These are phyloP conservation scores for Coccyzus lansbergi DNA, from an alignment of 2,797 vertebrate species.

Conservation along the genomic window DNA sequence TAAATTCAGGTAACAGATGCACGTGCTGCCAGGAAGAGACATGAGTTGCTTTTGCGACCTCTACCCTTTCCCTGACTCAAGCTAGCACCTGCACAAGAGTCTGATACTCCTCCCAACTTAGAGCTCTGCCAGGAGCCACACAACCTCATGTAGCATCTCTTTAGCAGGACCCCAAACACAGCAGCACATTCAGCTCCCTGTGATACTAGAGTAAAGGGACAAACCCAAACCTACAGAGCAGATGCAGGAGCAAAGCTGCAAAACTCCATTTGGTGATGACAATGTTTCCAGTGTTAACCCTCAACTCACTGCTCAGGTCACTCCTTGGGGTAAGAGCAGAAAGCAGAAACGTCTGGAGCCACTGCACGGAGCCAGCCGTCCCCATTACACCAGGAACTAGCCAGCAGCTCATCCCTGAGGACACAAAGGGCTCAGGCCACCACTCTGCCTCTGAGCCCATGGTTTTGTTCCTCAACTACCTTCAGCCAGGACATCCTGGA, in stretches of 20 bases:
- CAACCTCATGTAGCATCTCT: background rate
- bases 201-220: background rate
- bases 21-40: background rate
- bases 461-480: background rate
- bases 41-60: background rate
- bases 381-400: background rate
- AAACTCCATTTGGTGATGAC: background rate
- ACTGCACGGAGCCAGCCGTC: background rate
- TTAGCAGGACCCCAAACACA: background rate
- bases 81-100: background rate
- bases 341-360: rapidly evolving
- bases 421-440: background rate
- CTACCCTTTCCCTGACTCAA: background rate
- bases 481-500: background rate
- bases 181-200: rapidly evolving
- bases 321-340: background rate
- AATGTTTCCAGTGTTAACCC: background rate
- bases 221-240: background rate
- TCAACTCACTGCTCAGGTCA: background rate
- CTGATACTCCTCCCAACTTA: background rate
- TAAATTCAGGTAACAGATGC: background rate
- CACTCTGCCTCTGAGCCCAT: background rate
- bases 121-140: background rate
- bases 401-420: background rate
- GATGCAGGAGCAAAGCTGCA: background rate